phyloP scores from a whole-genome alignment of 2,888 invertebrate species.

The Tenthredo notha region DNA sequence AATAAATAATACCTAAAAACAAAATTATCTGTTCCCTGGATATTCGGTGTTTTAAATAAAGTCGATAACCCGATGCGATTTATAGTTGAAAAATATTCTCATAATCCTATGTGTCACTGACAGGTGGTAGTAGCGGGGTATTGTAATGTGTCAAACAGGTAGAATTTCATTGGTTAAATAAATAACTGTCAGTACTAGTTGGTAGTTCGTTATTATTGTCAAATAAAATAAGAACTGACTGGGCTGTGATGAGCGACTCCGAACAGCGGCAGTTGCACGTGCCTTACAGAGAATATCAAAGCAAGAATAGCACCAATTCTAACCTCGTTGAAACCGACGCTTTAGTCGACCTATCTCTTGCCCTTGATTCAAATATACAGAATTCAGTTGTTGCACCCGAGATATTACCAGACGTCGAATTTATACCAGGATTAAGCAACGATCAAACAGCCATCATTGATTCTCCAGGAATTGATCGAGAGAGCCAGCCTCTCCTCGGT shows the following conservation, averaged over 20 bases:
- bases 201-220: constrained; percentile 23
- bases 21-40: background rate
- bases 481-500: constrained; percentile 96
- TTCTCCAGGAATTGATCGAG: constrained; percentile 91
- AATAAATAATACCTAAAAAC: background rate
- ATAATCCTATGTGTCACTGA: constrained; percentile 68
- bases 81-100: constrained; percentile 20
- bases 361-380: constrained; percentile 60
- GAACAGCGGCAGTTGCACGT: constrained; percentile 77
- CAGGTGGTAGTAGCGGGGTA: constrained; percentile 64
- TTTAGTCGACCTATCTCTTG: constrained; percentile 72
- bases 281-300: constrained; percentile 77
- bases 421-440: constrained; percentile 78
- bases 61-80: background rate
- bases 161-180: constrained; percentile 57
- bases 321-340: constrained; percentile 73
- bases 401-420: constrained; percentile 88
- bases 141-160: constrained; percentile 66
- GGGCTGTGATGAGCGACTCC: constrained; percentile 77
- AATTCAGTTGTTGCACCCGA: constrained; percentile 58
- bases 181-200: background rate
- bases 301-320: constrained; percentile 72
- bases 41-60: constrained; percentile 49
- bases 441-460: constrained; percentile 88
- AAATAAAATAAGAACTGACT: constrained; percentile 53